These are phyloP conservation scores for Orbicella faveolata DNA, from an alignment of 64 coral and sea anemone species.

Conservation along the genomic window DNA sequence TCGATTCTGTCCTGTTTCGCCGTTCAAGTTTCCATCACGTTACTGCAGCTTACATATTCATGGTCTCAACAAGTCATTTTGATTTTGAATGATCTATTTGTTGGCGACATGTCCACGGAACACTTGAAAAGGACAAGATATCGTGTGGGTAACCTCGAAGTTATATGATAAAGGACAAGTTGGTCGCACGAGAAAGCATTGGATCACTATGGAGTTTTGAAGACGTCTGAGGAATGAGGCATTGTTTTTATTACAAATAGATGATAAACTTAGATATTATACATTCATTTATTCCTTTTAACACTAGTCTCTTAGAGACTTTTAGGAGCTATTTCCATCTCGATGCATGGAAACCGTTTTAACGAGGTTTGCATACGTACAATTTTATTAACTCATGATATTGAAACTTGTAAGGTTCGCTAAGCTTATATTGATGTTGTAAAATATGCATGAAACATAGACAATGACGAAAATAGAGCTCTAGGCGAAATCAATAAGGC, in stretches of 20 bases:
- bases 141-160: constrained; percentile 5
- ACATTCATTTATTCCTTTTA: constrained; percentile 3
- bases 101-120: not conserved
- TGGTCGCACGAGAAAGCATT: not conserved
- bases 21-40: constrained; percentile 32
- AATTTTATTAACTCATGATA: not conserved
- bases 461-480: no score
- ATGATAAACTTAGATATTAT: not conserved
- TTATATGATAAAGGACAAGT: not conserved
- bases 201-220: not conserved
- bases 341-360: not conserved
- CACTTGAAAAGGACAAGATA: constrained; percentile 13
- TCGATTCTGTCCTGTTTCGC: constrained; percentile 37
- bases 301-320: not conserved
- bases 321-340: no score
- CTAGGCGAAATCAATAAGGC: no score
- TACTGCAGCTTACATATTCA: constrained; percentile 4
- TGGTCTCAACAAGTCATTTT: constrained; percentile 27
- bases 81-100: constrained; percentile 27
- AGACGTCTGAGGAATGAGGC: not conserved
- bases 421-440: no score
- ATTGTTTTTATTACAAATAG: not conserved
- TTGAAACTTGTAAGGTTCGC: not conserved
- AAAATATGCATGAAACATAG: no score
- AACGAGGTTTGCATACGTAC: not conserved